These are phyloP conservation scores for Pseudachorutes palmiensis DNA, from an alignment of 1,140 invertebrate genomes.

Conservation along the genomic window DNA sequence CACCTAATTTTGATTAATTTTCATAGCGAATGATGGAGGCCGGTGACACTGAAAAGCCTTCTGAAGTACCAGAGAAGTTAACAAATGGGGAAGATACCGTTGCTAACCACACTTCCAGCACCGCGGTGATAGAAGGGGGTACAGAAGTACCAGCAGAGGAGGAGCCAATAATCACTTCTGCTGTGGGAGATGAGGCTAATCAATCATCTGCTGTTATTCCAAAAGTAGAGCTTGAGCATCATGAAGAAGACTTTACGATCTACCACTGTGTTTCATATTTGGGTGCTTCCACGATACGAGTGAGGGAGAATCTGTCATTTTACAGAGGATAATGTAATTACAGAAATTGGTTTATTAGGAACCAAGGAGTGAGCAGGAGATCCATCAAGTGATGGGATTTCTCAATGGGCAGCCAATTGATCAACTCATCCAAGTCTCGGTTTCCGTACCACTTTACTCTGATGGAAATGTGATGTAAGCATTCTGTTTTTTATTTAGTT, in stretches of 20 bases:
- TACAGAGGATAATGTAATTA: too few relatives aligned
- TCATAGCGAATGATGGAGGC: too few relatives aligned
- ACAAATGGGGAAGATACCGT: neutral
- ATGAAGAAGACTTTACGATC: slow-evolving; percentile 72
- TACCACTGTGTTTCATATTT: slow-evolving; percentile 92
- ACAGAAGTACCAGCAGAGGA: too few relatives aligned
- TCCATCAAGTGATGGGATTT: slow-evolving; percentile 86
- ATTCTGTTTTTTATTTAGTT: neutral
- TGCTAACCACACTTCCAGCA: neutral
- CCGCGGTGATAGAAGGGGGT: too few relatives aligned
- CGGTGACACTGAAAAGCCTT: too few relatives aligned
- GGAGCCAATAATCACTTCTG: too few relatives aligned
- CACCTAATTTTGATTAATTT: neutral
- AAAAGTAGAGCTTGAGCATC: neutral
- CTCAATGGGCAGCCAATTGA: slow-evolving; percentile 67
- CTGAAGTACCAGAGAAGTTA: neutral
- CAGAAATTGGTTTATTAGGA: slow-evolving; percentile 40
- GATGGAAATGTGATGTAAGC: slow-evolving; percentile 55
- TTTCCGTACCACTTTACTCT: slow-evolving; percentile 81
- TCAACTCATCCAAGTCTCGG: slow-evolving; percentile 63
- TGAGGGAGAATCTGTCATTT: too few relatives aligned
- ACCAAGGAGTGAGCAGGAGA: slow-evolving; percentile 88
- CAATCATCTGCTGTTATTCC: too few relatives aligned
- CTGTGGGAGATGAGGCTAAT: too few relatives aligned
- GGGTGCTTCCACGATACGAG: slow-evolving; percentile 83